phyloP scores from a whole-genome alignment of 2,113 vertebrate genomes.

The Nicator chloris region DNA sequence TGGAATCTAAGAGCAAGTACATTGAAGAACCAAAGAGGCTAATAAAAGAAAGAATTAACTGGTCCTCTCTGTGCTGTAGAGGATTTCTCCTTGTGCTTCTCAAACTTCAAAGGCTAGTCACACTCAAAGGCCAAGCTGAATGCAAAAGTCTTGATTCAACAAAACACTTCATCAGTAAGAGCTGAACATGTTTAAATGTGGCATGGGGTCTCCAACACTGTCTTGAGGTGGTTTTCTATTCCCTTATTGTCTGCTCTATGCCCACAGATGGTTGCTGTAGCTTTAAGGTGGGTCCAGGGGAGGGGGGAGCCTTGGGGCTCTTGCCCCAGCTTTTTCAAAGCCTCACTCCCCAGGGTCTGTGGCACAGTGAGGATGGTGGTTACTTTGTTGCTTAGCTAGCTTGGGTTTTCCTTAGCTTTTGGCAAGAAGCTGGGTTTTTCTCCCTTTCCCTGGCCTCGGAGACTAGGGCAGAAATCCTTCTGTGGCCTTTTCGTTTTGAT shows the following conservation, averaged over 20 bases:
- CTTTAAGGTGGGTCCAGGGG: neutral
- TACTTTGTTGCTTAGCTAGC: neutral
- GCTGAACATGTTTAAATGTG: neutral
- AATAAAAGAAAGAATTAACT: neutral
- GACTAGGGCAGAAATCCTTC: neutral
- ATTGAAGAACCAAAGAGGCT: neutral
- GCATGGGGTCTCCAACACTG: neutral
- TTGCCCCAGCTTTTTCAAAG: accelerated
- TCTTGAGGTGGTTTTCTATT: neutral
- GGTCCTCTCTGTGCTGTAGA: neutral
- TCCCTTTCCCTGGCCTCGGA: neutral
- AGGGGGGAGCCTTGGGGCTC: neutral
- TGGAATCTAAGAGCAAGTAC: neutral
- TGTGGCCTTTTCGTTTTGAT: accelerated
- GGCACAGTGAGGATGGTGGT: neutral
- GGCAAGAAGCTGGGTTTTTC: neutral
- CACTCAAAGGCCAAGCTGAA: neutral
- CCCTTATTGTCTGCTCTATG: no score
- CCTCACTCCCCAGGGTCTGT: neutral
- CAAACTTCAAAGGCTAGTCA: neutral
- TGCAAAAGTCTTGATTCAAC: neutral
- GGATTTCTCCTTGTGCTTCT: neutral
- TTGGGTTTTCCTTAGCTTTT: neutral
- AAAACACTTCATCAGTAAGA: neutral
- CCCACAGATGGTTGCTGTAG: neutral